Evolutionary conservation across 2,888 invertebrate species (phyloP), one percentile per base, ranked within the genome.

Genomic region (Drosophila borborema): DNA sequence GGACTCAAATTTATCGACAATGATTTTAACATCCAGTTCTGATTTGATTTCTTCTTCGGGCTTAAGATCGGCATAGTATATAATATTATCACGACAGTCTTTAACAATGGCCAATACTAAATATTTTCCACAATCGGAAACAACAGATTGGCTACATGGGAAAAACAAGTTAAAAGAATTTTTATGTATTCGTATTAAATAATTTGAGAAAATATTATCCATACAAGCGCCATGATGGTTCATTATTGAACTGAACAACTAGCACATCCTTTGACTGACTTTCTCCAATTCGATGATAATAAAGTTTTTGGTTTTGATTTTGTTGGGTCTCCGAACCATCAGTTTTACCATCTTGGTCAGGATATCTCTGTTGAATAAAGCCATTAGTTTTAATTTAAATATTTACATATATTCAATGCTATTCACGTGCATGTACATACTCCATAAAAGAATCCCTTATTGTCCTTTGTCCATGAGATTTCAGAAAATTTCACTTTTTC

Each of bases 381-480:
- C 14, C 34, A 10, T 46, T 14, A 8, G 0, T 53, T 1, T 16
- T 10, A 36, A 18, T 62, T 56, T 20, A 20, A 51, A 16, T 48
- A n/a, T 8, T 28, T n/a, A 10, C 16, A 16, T n/a, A n/a, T 16
- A 49, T 49, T 7, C 16, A 23, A 6, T 16, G 3, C 10, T 16
- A n/a, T 10, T 9, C 38, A 10, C 2, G 10, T 49, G 31, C 23
- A 16, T 41, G 3, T 16, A 72, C 94, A 94, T 93, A 96, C 97
- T 64, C 96, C 97, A 93, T 99, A 99, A 93, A 99, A 99, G 82
- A 99, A 95, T 49, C 99, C 99, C 90, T 96, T 95, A 92, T 98
- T 96, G 93, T 99, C 99, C 91, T 98, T 97, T 36, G 98, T 98
- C 99, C 99, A 99, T 0, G 97, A 95, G 93, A 99, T 95, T 16